Conservation (phyloP, 2,888 invertebrate species). For the Aphodius sticticus region DNA sequence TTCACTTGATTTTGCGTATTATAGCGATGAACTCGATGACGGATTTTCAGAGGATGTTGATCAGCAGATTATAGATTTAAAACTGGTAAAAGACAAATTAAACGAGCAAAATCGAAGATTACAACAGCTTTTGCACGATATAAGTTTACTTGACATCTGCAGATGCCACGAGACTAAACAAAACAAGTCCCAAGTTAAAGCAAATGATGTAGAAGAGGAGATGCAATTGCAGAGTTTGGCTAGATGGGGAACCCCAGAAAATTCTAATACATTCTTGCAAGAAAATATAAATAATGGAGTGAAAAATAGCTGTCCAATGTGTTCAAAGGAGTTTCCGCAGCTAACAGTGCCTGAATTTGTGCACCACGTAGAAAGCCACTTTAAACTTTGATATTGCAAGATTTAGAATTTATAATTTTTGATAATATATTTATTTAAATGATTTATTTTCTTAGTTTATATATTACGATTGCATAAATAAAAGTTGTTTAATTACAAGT, state of each 20-base stretch:
- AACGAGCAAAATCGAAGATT: constrained; percentile 70
- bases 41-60: constrained; percentile 71
- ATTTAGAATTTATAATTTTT: constrained; percentile 48
- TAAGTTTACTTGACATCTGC: constrained; percentile 61
- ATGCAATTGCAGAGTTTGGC: constrained; percentile 55
- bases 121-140: constrained; percentile 55
- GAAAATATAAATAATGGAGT: constrained; percentile 6
- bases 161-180: constrained; percentile 30
- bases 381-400: constrained; percentile 59
- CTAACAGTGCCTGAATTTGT: constrained; percentile 71
- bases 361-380: constrained; percentile 81
- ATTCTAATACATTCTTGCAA: constrained; percentile 56
- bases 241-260: constrained; percentile 62
- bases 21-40: constrained; percentile 67
- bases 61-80: constrained; percentile 70
- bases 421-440: constrained; percentile 33
- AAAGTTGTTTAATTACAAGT: background rate
- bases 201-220: constrained; percentile 34
- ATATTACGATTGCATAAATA: background rate
- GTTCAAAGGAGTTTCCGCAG: constrained; percentile 70
- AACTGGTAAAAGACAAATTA: constrained; percentile 68
- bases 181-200: constrained; percentile 22
- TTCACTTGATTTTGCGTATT: constrained; percentile 53
- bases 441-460: background rate
- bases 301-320: constrained; percentile 75